These are phyloP conservation scores for Ceuthmochares aereus DNA, from an alignment of 2,113 vertebrate species.

Conservation along the genomic window DNA sequence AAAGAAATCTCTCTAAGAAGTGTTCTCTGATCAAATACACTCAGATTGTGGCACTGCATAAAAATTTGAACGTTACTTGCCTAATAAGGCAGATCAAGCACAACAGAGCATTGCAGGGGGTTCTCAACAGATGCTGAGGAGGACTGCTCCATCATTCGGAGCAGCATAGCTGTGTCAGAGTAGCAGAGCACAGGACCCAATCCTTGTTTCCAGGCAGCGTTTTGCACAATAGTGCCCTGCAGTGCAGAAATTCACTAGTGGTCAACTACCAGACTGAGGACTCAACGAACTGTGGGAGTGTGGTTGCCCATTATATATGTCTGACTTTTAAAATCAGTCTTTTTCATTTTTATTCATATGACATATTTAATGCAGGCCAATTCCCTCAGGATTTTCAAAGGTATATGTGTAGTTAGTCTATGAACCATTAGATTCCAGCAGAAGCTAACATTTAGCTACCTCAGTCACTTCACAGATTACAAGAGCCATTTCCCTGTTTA, in stretches of 20 bases:
- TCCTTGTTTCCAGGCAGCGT: neutral
- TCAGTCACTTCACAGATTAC: neutral
- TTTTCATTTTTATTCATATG: neutral
- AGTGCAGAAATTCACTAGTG: neutral
- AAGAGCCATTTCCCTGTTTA: neutral
- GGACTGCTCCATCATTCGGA: neutral
- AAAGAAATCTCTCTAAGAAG: neutral
- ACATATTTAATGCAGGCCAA: neutral
- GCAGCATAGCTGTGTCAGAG: neutral
- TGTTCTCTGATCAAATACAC: neutral
- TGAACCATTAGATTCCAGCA: neutral
- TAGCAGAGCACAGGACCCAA: neutral
- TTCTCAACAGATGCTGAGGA: neutral
- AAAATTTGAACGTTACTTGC: neutral
- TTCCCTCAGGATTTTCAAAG: neutral
- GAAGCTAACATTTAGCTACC: neutral
- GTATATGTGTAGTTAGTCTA: neutral
- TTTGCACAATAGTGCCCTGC: neutral
- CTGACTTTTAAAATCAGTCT: neutral
- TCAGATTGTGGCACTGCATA: neutral
- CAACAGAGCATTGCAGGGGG: fast-evolving
- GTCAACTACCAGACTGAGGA: neutral
- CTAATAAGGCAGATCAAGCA: neutral
- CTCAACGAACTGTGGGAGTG: fast-evolving
- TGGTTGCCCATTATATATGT: neutral